These are phyloP conservation scores for Hylaea fasciaria DNA, from an alignment of 2,888 invertebrate genomes.

Conservation along the genomic window DNA sequence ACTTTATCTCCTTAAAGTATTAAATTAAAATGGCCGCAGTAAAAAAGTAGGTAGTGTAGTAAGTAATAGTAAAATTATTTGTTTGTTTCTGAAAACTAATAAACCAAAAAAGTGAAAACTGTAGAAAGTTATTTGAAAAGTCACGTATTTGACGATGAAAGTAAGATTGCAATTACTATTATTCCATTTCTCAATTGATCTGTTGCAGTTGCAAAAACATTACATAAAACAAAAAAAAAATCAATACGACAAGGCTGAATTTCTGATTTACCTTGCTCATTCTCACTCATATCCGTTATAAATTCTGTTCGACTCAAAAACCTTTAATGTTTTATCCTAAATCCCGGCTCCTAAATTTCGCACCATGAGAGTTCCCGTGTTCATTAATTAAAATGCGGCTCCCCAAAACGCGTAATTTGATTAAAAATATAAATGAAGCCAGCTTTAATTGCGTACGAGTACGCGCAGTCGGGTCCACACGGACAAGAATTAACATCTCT, in stretches of 20 bases:
- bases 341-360: neutral
- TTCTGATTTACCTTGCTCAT: too few species aligned
- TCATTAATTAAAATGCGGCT: conserved; percentile 36
- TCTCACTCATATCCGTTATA: too few species aligned
- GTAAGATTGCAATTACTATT: conserved; percentile 6
- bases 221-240: neutral
- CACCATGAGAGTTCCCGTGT: conserved; percentile 16
- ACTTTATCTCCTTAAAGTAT: too few species aligned
- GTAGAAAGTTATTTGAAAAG: conserved; percentile 24
- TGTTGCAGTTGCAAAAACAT: neutral
- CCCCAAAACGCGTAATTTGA: conserved; percentile 34
- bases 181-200: conserved; percentile 9
- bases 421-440: conserved; percentile 45
- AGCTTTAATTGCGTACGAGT: conserved; percentile 42
- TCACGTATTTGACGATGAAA: conserved; percentile 25
- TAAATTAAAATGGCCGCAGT: too few species aligned
- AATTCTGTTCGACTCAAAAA: neutral
- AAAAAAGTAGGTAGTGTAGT: too few species aligned
- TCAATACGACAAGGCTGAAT: neutral
- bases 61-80: too few species aligned
- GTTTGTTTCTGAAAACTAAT: conserved; percentile 10
- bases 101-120: conserved; percentile 12
- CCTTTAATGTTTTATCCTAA: neutral
- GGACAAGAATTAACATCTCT: conserved; percentile 57
- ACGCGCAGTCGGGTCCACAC: conserved; percentile 28